Evolutionary conservation across 2,113 vertebrate species (phyloP).

Genomic region (Turnix velox): DNA sequence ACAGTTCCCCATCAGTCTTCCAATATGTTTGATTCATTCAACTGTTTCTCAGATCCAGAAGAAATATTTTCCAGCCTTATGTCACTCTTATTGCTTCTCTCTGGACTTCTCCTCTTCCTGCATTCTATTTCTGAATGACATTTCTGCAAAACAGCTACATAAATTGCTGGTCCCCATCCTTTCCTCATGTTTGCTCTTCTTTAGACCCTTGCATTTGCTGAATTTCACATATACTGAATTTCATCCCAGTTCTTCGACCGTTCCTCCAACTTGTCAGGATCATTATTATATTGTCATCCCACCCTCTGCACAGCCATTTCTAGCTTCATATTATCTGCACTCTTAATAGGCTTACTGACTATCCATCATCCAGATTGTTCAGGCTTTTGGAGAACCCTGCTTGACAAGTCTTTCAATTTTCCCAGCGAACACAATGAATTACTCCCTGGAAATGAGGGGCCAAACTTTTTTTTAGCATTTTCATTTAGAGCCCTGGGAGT

Average conservation of each 20-base stretch:
- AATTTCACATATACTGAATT: background rate
- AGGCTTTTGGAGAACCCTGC: background rate
- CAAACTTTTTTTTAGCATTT: slow-evolving; percentile 8
- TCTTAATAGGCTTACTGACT: background rate
- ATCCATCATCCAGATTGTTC: background rate
- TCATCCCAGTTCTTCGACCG: background rate
- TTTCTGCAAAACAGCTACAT: background rate
- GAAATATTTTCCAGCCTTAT: background rate
- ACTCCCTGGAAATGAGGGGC: background rate
- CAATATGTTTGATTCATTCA: background rate
- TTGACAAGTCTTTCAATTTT: background rate
- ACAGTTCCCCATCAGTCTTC: background rate
- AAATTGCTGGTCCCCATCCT: background rate
- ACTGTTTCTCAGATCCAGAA: background rate
- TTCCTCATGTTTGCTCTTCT: background rate
- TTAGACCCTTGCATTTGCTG: background rate
- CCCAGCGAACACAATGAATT: background rate
- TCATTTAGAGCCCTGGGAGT: background rate
- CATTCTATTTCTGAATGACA: background rate
- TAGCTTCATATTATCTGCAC: background rate
- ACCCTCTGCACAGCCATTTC: background rate
- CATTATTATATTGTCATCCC: background rate
- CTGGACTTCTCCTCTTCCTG: background rate
- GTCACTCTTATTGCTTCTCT: background rate
- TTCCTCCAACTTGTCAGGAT: background rate